phyloP scores from a whole-genome alignment of 2,888 invertebrate species.

The Yponomeuta cagnagella region DNA sequence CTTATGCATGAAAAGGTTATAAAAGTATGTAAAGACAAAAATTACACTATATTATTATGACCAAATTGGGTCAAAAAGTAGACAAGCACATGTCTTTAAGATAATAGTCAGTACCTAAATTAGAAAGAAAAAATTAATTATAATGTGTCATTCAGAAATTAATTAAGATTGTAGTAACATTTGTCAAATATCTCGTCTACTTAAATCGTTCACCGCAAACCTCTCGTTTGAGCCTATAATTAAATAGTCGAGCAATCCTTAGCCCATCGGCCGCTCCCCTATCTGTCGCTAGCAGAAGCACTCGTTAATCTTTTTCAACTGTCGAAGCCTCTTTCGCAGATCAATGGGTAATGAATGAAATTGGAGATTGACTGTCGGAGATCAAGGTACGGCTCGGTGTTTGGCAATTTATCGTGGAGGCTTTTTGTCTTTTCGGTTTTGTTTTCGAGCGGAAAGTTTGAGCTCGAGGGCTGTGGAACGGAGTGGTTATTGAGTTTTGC shows the following conservation, averaged over 20 bases:
- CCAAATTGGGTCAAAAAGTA: too few species aligned
- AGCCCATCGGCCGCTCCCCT: neutral
- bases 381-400: slow-evolving; percentile 6
- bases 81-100: too few species aligned
- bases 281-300: neutral
- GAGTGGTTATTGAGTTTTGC: neutral
- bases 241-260: slow-evolving; percentile 6
- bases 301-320: slow-evolving; percentile 37
- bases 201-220: neutral
- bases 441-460: neutral
- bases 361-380: slow-evolving; percentile 12
- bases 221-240: slow-evolving; percentile 4
- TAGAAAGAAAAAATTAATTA: too few species aligned
- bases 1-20: too few species aligned
- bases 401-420: neutral
- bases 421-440: neutral
- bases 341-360: slow-evolving; percentile 31
- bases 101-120: too few species aligned
- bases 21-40: too few species aligned
- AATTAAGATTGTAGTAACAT: too few species aligned
- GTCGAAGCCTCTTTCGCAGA: slow-evolving; percentile 30
- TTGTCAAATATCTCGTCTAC: neutral
- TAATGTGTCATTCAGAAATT: too few species aligned
- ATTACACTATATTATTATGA: too few species aligned
- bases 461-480: neutral